Evolutionary conservation across 2,888 invertebrate species (phyloP).

Genomic region (Phyllotreta cruciferae): DNA sequence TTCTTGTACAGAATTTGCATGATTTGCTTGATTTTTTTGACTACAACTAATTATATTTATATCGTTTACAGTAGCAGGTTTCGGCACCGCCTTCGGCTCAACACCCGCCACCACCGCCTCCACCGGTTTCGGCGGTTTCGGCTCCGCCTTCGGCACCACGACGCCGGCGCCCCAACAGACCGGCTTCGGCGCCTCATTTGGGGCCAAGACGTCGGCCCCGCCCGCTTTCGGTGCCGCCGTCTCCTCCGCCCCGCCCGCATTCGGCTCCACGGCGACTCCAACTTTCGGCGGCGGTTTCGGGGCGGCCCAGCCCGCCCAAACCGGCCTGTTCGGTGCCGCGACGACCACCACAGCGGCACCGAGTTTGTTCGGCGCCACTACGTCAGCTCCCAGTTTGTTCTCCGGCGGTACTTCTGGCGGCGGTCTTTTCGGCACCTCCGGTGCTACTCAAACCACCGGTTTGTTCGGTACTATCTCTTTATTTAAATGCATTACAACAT

Average conservation of each 20-base stretch:
- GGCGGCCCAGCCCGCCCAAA: slow-evolving; percentile 37
- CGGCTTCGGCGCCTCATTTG: slow-evolving; percentile 42
- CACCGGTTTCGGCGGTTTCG: slow-evolving; percentile 41
- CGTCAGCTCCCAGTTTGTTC: slow-evolving; percentile 48
- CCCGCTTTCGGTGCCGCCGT: slow-evolving; percentile 59
- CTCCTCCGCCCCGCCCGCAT: slow-evolving; percentile 37
- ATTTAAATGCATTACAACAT: too few relatives aligned
- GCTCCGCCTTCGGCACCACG: slow-evolving; percentile 51
- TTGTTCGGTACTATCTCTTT: background rate
- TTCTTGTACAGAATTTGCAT: too few relatives aligned
- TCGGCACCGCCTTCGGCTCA: slow-evolving; percentile 54
- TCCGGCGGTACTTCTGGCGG: slow-evolving; percentile 19
- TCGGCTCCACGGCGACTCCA: slow-evolving; percentile 38
- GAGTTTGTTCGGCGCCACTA: slow-evolving; percentile 47
- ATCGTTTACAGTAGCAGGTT: slow-evolving; percentile 57
- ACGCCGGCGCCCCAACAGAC: slow-evolving; percentile 35
- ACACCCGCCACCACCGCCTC: slow-evolving; percentile 47
- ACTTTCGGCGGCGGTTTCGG: slow-evolving; percentile 54
- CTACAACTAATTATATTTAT: too few relatives aligned
- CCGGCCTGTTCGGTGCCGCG: slow-evolving; percentile 64
- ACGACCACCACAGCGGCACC: slow-evolving; percentile 42
- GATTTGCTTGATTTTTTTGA: too few relatives aligned
- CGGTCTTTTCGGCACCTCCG: too few relatives aligned
- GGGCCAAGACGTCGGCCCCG: slow-evolving; percentile 47
- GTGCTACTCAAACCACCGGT: slow-evolving; percentile 13